Base-by-base conservation (phyloP, 1,140 invertebrate genomes). In the Lutraria rhynchaena region DNA sequence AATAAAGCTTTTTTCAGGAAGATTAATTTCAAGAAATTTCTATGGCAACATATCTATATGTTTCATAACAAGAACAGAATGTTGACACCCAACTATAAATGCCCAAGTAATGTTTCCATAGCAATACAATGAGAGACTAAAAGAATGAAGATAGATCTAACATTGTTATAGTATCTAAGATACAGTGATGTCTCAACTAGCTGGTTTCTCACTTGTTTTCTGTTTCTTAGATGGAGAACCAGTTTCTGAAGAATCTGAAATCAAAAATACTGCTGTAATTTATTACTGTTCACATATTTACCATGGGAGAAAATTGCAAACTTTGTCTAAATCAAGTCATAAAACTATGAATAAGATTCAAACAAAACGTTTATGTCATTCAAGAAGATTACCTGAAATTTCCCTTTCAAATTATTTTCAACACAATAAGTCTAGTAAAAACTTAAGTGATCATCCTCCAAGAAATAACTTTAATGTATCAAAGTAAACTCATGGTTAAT, bases 231-330 rank as follows among this genome's bases (percentile, higher is more conserved):
- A 44, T 35, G 74, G 74, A 19, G 74, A 77, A 27, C 58, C 44
- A 22, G 61, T 63, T 41, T 65, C 74, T 0, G 74, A 77, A 3
- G 74, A 77, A 58, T 77, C 74, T 77, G 74, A 46, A 77, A 77
- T 2, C 1, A 76, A 22, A 41, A n/a, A n/a, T 13, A 71, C 15
- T 4, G 15, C 15, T 7, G n/a, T 31, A 35, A n/a, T 5, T 7
- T 27, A 31, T 61, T 61, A n/a, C 5, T 35, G 13, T 11, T 31
- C 11, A 11, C 27, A 17, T 5, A n/a, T 35, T 7, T n/a, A 7
- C 24, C 7, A 11, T n/a, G 17, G 15, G 9, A 9, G 9, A 13
- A 11, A 9, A 9, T 17, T 17, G 11, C 9, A 58, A 13, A 13
- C 24, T 17, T 13, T 17, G 55, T 13, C 11, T 58, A 11, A 13